These are phyloP conservation scores for Chlorops oryzae DNA, from an alignment of 1,140 invertebrate species.

Conservation along the genomic window DNA sequence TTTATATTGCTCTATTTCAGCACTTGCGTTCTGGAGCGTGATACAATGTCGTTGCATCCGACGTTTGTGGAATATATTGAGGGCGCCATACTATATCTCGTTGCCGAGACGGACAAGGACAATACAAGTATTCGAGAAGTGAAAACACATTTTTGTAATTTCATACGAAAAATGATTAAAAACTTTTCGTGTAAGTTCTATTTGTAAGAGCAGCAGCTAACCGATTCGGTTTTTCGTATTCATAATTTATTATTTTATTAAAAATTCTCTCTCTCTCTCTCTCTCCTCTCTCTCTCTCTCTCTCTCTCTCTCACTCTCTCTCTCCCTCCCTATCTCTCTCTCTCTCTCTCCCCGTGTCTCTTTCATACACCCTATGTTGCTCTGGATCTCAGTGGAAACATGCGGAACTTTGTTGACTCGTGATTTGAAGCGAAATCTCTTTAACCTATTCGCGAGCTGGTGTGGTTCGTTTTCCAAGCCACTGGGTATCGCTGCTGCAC, in stretches of 20 bases:
- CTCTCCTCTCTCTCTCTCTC: background rate
- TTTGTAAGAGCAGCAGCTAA: background rate
- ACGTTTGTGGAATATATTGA: constrained; percentile 94
- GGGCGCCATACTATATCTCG: constrained; percentile 83
- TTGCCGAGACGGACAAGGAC: constrained; percentile 86
- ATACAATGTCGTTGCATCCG: constrained; percentile 74
- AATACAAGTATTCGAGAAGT: constrained; percentile 72
- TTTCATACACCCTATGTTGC: no score
- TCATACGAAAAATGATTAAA: constrained; percentile 87
- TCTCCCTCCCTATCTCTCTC: background rate
- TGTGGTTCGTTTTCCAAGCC: constrained; percentile 72
- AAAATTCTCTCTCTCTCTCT: background rate
- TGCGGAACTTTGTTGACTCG: constrained; percentile 78
- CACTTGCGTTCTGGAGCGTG: constrained; percentile 73
- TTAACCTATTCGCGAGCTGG: constrained; percentile 90
- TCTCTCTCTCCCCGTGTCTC: constrained; percentile 9
- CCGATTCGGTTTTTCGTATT: no score
- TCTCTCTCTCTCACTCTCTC: background rate
- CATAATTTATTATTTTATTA: background rate
- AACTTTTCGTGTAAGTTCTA: constrained; percentile 74
- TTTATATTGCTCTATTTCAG: constrained; percentile 52
- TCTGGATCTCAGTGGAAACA: constrained; percentile 85
- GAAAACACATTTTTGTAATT: constrained; percentile 90
- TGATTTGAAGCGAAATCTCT: constrained; percentile 79
- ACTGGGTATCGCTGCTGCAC: constrained; percentile 42